Evolutionary conservation across 2,113 vertebrate species (phyloP), one percentile per base, ranked within the genome.

Genomic region (Serilophus lunatus): DNA sequence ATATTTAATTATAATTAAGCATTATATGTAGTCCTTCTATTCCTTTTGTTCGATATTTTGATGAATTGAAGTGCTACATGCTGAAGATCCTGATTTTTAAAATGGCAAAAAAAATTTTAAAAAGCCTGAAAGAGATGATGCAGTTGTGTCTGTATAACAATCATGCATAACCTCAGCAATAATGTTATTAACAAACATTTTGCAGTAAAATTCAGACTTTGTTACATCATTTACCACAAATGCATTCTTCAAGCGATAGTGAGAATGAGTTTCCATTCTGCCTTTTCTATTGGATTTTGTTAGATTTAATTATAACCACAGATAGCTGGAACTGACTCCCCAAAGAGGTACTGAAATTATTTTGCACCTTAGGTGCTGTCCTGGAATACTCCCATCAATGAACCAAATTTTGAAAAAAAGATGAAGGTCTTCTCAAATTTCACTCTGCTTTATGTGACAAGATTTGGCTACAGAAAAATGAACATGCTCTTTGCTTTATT

Each of bases 1-100:
- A 91, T 96, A 93, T 97, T 94, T 97, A 95, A 97, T 97, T 96
- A 90, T 97, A 96, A 96, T 97, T 96, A 96, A 97, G 93, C 64
- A 35, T 94, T 97, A 87, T 92, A 84, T 85, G 54, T 50, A 94
- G 85, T 88, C 47, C 3, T 86, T 82, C 76, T 88, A 64, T 69
- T 95, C 66, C 81, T 38, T 93, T 92, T 77, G 92, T 91, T 87
- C 63, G 3, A 50, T 93, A 81, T 84, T 92, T 4, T 96, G 78
- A 92, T 92, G 57, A 93, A 95, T 80, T 93, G 74, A 82, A 88
- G 40, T 76, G 59, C 56, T 85, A 33, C 56, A 65, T 64, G 45
- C 66, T 82, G 66, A 77, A 80, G 20, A 53, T 72, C 31, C 36
- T 69, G 49, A 76, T 72, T 35, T 59, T 23, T 40, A 64, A 86